Conservation (phyloP, 2,113 vertebrate genomes). For the Mobula birostris region DNA sequence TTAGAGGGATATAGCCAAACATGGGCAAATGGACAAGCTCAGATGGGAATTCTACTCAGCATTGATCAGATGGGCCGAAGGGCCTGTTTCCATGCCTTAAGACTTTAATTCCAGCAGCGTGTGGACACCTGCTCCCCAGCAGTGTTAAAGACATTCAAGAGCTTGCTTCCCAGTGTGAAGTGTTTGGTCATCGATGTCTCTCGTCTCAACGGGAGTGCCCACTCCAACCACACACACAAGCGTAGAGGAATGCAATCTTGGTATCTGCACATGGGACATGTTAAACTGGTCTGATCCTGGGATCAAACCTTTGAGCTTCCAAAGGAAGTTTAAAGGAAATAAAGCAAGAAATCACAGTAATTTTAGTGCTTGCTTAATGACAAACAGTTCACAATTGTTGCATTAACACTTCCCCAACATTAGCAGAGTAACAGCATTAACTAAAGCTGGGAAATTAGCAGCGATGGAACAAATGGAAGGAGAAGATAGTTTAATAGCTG, state of each 20-base stretch:
- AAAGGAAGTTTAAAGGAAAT: background rate
- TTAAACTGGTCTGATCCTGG: background rate
- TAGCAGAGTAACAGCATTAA: background rate
- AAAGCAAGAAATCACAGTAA: background rate
- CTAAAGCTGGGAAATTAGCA: slow-evolving; percentile 10
- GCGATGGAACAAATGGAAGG: slow-evolving; percentile 17
- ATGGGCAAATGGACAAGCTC: too few relatives aligned
- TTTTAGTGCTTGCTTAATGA: slow-evolving; percentile 21
- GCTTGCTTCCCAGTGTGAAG: too few relatives aligned
- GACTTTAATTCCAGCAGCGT: too few relatives aligned
- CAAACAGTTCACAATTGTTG: slow-evolving; percentile 11
- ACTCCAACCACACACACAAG: too few relatives aligned
- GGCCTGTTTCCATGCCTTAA: background rate
- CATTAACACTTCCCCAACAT: background rate
- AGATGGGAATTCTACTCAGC: too few relatives aligned
- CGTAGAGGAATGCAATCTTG: too few relatives aligned
- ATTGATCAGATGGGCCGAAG: background rate
- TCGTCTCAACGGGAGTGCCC: too few relatives aligned
- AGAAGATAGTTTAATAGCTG: slow-evolving; percentile 21
- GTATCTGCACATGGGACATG: background rate
- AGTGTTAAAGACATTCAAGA: too few relatives aligned
- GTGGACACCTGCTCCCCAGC: too few relatives aligned
- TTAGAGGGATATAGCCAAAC: too few relatives aligned
- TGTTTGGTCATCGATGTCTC: too few relatives aligned
- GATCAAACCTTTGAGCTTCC: background rate